A percentile compares a stretch with the other conserved stretches of the same genome.
phyloP scores from a whole-genome alignment of 1,140 invertebrate genomes.

The Oreohelix idahoensis region DNA sequence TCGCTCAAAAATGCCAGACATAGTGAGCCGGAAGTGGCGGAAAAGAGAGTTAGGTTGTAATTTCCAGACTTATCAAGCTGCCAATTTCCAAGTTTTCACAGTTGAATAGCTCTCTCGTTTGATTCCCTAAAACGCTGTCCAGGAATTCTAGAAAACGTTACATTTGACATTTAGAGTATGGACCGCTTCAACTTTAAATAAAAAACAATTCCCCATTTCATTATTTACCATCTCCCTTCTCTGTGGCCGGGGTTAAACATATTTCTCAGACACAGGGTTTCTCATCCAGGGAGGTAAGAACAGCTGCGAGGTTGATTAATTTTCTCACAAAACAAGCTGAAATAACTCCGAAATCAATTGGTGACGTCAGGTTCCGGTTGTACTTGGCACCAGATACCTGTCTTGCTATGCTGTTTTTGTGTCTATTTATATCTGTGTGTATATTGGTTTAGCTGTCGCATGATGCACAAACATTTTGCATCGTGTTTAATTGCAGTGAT shows the following conservation, averaged over 20 bases:
- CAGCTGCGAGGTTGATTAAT: background rate
- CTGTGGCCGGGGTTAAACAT: background rate
- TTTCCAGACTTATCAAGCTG: no score
- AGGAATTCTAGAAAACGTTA: background rate
- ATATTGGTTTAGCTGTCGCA: no score
- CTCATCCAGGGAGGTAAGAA: background rate
- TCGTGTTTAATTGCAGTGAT: no score
- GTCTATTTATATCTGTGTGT: no score
- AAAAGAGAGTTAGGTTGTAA: no score
- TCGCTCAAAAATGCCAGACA: background rate
- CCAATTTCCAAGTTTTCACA: no score
- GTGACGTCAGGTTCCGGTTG: background rate
- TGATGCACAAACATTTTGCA: no score
- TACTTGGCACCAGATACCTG: background rate
- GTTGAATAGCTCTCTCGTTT: no score
- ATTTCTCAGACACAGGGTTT: background rate
- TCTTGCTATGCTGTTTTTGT: no score
- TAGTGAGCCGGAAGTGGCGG: background rate
- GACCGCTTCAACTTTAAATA: no score
- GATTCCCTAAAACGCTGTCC: background rate
- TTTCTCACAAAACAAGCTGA: background rate
- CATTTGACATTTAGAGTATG: background rate
- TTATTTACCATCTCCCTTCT: background rate
- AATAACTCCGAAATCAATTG: background rate
- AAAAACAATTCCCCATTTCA: no score